Percentiles rank a stretch among this genome's conserved stretches.
Evolutionary conservation across 1,140 invertebrate species (phyloP).

Genomic region (Rhopalosiphum padi): DNA sequence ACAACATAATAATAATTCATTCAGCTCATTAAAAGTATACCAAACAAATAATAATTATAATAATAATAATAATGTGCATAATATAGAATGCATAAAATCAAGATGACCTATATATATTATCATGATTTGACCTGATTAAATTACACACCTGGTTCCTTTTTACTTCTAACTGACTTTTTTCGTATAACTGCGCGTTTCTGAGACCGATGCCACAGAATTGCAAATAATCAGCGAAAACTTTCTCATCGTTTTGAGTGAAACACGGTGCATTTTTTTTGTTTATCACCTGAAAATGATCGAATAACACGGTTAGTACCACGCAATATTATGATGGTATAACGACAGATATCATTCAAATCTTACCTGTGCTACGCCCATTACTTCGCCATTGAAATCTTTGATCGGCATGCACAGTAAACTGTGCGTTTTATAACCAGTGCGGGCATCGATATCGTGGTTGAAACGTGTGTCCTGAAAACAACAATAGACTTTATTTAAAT

Average conservation of each 20-base stretch:
- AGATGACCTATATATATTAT: not conserved
- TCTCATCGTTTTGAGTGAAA: conserved; percentile 87
- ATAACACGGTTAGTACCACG: conserved; percentile 41
- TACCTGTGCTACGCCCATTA: conserved; percentile 92
- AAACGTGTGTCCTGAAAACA: conserved; percentile 83
- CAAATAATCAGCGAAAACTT: conserved; percentile 90
- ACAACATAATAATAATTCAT: not conserved
- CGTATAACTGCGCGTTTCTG: conserved; percentile 92
- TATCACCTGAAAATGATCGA: conserved; percentile 76
- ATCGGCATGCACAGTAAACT: conserved; percentile 95
- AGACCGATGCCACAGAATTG: conserved; percentile 94
- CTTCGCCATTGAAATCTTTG: conserved; percentile 91
- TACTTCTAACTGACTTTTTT: conserved; percentile 91
- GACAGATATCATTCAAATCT: conserved; percentile 59
- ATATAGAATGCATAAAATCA: not conserved
- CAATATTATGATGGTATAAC: not conserved
- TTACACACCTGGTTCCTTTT: conserved; percentile 85
- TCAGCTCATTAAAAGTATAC: not conserved
- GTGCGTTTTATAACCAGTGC: conserved; percentile 91
- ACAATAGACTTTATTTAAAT: conserved; percentile 13
- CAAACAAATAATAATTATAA: not conserved
- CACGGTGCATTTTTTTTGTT: conserved; percentile 86
- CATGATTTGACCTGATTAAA: not conserved
- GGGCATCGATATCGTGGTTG: conserved; percentile 90
- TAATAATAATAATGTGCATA: not conserved